A percentile compares a stretch with the other conserved stretches of the same genome.
Evolutionary conservation across 2,113 vertebrate genomes (phyloP).

Genomic region (Oryzias melastigma): DNA sequence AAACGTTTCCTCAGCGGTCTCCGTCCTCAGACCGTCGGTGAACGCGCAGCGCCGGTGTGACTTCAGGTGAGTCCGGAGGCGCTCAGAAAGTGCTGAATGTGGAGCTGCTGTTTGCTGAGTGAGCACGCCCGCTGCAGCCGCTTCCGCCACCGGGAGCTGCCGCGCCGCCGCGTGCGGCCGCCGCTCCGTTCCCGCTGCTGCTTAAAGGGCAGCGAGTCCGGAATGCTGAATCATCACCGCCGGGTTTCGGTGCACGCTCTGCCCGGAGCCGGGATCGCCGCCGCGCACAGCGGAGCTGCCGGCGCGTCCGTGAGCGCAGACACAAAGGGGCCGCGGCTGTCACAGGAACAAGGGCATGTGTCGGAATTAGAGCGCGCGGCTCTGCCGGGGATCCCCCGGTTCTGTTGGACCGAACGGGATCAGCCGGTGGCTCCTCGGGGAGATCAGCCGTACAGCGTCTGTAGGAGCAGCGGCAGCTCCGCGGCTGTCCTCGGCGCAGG

Average conservation of each 20-base stretch:
- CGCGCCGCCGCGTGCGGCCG: background rate
- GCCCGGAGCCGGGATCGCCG: conserved; percentile 21
- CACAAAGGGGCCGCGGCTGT: conserved; percentile 61
- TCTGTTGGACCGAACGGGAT: background rate
- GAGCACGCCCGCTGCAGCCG: conserved; percentile 47
- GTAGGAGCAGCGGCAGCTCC: conserved; percentile 1
- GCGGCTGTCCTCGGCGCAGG: too few species aligned
- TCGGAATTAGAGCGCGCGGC: conserved; percentile 54
- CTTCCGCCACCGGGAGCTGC: conserved; percentile 24
- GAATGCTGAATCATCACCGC: conserved; percentile 78
- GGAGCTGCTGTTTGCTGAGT: conserved; percentile 74
- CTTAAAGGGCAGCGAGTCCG: conserved; percentile 56
- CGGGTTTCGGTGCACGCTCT: conserved; percentile 25
- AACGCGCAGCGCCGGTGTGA: conserved; percentile 35
- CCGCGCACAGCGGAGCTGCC: conserved; percentile 18
- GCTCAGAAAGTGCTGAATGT: conserved; percentile 57
- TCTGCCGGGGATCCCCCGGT: conserved; percentile 44
- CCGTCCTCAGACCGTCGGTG: conserved; percentile 33
- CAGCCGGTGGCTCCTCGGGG: background rate
- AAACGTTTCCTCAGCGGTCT: conserved; percentile 58
- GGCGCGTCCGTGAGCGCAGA: conserved; percentile 43
- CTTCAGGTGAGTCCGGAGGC: conserved; percentile 70
- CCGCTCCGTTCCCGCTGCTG: conserved; percentile 30
- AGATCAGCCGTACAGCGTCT: background rate
- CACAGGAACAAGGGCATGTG: conserved; percentile 58